A percentile compares a stretch with the other conserved stretches of the same genome.
Conservation (phyloP, 2,888 invertebrate genomes). For the Andricus curvator region DNA sequence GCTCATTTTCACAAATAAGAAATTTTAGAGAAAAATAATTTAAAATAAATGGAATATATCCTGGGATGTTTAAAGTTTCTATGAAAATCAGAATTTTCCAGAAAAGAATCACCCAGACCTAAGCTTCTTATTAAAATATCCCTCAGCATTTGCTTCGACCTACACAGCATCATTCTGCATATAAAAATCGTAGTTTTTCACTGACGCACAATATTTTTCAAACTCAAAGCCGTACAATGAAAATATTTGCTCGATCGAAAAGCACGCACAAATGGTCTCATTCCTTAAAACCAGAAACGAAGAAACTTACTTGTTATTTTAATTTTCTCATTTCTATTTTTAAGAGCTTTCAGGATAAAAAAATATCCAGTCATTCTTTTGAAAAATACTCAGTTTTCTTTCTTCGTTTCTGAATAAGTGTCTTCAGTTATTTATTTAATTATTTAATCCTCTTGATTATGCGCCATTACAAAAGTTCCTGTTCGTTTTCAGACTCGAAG, state of each 20-base stretch:
- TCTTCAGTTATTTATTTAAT: neutral
- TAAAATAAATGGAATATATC: neutral
- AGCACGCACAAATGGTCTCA: neutral
- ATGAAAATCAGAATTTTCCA: neutral
- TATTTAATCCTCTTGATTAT: conserved; percentile 1
- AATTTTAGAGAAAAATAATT: neutral
- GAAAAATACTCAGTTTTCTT: conserved; percentile 21
- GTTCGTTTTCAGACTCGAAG: neutral
- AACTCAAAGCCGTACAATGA: neutral
- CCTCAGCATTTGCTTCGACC: neutral
- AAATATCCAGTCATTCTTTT: conserved; percentile 25
- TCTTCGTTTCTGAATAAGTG: conserved; percentile 13
- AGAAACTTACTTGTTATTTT: neutral
- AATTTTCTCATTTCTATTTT: neutral
- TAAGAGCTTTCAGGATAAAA: neutral
- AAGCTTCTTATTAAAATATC: neutral
- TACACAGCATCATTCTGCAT: neutral
- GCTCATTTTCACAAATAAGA: neutral
- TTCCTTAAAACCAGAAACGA: neutral
- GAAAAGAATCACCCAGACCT: neutral
- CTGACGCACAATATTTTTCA: neutral
- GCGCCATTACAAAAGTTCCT: neutral
- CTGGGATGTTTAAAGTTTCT: neutral
- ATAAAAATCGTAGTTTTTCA: conserved; percentile 1
- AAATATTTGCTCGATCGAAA: neutral